Conservation (phyloP, 2,113 vertebrate species). For the Struthidea cinerea region DNA sequence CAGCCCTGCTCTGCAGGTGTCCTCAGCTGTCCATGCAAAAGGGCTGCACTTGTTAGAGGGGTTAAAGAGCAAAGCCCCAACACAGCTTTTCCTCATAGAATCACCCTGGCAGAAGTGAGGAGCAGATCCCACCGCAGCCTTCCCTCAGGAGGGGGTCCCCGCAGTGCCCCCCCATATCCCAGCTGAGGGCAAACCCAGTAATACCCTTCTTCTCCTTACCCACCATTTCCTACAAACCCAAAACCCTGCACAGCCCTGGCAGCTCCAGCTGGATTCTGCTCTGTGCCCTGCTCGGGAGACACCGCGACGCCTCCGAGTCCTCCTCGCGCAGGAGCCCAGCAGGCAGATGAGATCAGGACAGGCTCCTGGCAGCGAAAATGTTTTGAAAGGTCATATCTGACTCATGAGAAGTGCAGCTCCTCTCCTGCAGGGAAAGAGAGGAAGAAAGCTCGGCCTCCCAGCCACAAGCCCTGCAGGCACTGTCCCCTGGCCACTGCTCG, state of each 20-base stretch:
- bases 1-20: background rate
- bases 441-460: background rate
- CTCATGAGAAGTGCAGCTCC: background rate
- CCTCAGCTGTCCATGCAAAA: background rate
- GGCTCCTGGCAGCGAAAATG: background rate
- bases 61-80: background rate
- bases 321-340: background rate
- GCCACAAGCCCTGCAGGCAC: rapidly evolving
- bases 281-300: rapidly evolving
- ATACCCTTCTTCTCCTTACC: rapidly evolving
- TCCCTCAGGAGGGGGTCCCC: background rate
- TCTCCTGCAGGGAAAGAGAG: background rate
- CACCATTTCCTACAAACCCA: rapidly evolving
- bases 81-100: rapidly evolving
- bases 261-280: background rate
- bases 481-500: rapidly evolving
- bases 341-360: background rate
- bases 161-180: background rate
- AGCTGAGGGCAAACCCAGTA: background rate
- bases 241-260: rapidly evolving
- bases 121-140: background rate
- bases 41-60: background rate
- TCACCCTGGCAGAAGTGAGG: background rate
- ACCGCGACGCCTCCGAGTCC: rapidly evolving
- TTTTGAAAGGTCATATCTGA: background rate